Conservation (phyloP, 2,113 vertebrate genomes). For the Cryptotis parvus region DNA sequence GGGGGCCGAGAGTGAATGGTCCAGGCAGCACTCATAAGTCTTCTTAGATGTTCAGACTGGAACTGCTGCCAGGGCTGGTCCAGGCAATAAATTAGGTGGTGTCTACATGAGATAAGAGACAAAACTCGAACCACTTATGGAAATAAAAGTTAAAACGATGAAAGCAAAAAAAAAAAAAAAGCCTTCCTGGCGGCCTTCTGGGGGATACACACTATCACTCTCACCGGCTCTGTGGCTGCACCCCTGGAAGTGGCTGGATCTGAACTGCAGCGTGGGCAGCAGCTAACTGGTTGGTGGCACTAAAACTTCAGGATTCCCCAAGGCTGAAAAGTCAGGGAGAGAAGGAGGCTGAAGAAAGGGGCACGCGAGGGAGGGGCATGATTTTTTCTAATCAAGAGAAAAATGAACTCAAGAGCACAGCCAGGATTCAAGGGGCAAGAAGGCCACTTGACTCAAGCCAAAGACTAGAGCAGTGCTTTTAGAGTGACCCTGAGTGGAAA, state of each 20-base stretch:
- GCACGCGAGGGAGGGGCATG: no score
- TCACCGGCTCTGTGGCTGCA: not conserved
- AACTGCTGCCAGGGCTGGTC: conserved; percentile 22
- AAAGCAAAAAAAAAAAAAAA: no score
- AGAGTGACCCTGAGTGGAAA: not conserved
- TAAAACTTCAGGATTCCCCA: not conserved
- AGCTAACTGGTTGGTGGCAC: not conserved
- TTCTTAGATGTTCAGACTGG: conserved; percentile 38
- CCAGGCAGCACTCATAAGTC: conserved; percentile 44
- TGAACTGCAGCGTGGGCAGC: not conserved
- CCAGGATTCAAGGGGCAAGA: not conserved
- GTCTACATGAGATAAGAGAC: conserved; percentile 51
- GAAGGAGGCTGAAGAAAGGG: no score
- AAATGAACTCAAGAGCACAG: not conserved
- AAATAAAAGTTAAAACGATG: conserved; percentile 44
- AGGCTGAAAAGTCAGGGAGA: not conserved
- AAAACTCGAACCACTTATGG: not conserved
- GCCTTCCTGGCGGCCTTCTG: not conserved
- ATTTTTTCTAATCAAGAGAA: not conserved
- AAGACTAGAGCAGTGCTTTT: not conserved
- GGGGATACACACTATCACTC: not conserved
- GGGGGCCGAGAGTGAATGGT: conserved; percentile 4
- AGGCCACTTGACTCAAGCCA: not conserved
- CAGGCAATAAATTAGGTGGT: not conserved
- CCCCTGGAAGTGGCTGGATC: not conserved